Percentiles rank a stretch among this genome's conserved stretches.
Conservation (phyloP, 1,140 invertebrate genomes). For the Anoplophora glabripennis region DNA sequence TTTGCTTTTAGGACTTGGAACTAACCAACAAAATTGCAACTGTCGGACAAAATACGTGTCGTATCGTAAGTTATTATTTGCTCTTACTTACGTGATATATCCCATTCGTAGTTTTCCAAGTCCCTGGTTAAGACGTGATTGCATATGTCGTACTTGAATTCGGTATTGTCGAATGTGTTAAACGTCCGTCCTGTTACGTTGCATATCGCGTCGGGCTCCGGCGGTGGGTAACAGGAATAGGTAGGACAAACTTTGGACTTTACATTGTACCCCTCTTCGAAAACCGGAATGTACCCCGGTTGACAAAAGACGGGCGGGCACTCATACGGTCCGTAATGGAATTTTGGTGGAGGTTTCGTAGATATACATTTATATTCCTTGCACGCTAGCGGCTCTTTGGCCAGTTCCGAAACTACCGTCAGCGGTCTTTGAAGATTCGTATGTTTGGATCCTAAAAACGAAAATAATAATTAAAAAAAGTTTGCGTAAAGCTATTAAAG, state of each 20-base stretch:
- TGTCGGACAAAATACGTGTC: neutral
- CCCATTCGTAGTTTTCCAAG: slow-evolving; percentile 61
- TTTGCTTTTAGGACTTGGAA: too few relatives aligned
- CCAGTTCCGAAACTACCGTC: too few relatives aligned
- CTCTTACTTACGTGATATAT: slow-evolving; percentile 58
- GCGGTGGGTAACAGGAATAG: slow-evolving; percentile 61
- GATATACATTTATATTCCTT: slow-evolving; percentile 55
- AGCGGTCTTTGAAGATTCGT: too few relatives aligned
- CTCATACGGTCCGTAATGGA: slow-evolving; percentile 37
- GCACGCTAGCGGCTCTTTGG: neutral
- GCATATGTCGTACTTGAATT: slow-evolving; percentile 76
- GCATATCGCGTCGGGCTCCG: slow-evolving; percentile 62
- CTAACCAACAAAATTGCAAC: too few relatives aligned
- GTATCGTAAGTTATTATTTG: neutral
- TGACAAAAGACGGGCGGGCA: slow-evolving; percentile 61
- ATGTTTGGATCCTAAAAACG: too few relatives aligned
- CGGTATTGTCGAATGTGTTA: slow-evolving; percentile 73
- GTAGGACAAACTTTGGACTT: slow-evolving; percentile 18
- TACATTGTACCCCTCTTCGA: slow-evolving; percentile 13
- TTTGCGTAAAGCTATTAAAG: too few relatives aligned
- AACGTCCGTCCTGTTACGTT: slow-evolving; percentile 71
- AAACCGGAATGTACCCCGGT: slow-evolving; percentile 51
- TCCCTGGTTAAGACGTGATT: slow-evolving; percentile 74
- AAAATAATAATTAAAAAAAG: too few relatives aligned
- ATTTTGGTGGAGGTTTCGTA: slow-evolving; percentile 46